Conservation (phyloP, 53 echinoderm and acorn worm genomes). For the Paracentrotus lividus region DNA sequence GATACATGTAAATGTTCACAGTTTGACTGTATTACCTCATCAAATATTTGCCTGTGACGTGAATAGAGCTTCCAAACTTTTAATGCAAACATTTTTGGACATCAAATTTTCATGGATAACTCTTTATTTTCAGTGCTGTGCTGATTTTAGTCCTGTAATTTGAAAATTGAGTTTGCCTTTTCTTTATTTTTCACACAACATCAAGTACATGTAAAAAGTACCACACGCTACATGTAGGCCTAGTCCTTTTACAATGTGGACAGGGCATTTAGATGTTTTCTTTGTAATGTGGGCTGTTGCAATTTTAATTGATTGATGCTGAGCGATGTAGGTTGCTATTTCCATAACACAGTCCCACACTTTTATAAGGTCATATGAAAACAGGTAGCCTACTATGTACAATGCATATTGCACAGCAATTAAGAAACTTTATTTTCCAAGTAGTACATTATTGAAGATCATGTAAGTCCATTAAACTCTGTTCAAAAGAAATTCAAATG, state of each 20-base stretch:
- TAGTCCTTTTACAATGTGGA: no score
- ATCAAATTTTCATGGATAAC: neutral
- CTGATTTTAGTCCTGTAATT: neutral
- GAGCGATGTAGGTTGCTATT: neutral
- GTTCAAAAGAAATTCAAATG: no score
- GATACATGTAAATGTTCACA: neutral
- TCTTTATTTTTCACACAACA: neutral
- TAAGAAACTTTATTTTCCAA: no score
- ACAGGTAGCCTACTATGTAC: neutral
- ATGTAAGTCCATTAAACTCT: no score
- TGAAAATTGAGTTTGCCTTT: neutral
- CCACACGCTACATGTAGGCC: no score
- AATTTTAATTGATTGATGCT: neutral
- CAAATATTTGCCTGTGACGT: constrained; percentile 10
- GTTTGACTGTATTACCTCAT: neutral
- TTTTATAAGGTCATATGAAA: neutral
- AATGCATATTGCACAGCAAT: no score
- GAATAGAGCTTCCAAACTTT: neutral
- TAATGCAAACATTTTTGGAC: neutral
- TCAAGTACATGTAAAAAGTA: no score
- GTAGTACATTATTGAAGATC: neutral
- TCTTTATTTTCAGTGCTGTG: neutral
- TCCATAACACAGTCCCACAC: neutral
- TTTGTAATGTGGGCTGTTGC: neutral
- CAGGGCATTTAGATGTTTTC: neutral